A percentile compares a stretch with the other conserved stretches of the same genome.
These are phyloP conservation scores for Antennarius maculatus DNA, from an alignment of 2,797 vertebrate genomes.

Conservation along the genomic window DNA sequence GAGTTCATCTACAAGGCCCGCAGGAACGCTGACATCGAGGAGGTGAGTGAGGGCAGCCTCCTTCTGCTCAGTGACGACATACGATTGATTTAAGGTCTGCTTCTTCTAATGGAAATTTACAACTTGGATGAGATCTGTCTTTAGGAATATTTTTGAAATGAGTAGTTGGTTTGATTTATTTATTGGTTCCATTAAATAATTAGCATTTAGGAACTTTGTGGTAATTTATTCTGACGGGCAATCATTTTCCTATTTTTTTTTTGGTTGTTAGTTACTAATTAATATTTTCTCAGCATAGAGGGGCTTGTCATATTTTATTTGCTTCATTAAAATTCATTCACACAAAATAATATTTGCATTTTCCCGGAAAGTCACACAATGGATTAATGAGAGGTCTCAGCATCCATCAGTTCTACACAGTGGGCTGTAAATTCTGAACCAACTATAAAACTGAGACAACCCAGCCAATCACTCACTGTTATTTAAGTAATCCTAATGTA, in stretches of 20 bases:
- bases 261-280: slow-evolving; percentile 1
- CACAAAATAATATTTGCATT: slow-evolving; percentile 14
- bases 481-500: too few relatives aligned
- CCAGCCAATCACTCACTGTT: too few relatives aligned
- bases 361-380: slow-evolving; percentile 7
- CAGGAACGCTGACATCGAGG: slow-evolving; percentile 92
- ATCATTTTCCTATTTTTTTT: not conserved
- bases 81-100: not conserved
- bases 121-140: slow-evolving; percentile 4
- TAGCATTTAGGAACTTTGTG: not conserved
- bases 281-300: slow-evolving; percentile 6
- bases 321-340: slow-evolving; percentile 24
- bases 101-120: not conserved
- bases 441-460: slow-evolving; percentile 1
- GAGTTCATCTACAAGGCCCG: slow-evolving; percentile 96
- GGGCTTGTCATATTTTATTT: slow-evolving; percentile 18
- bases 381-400: slow-evolving; percentile 10
- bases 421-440: not conserved
- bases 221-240: too few relatives aligned
- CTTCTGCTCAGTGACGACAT: slow-evolving; percentile 2
- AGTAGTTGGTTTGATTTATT: not conserved
- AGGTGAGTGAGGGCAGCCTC: slow-evolving; percentile 82
- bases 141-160: not conserved
- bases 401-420: slow-evolving; percentile 4
- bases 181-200: not conserved